These are phyloP conservation scores for Heliconius sara DNA, from an alignment of 2,888 invertebrate species.

Conservation along the genomic window DNA sequence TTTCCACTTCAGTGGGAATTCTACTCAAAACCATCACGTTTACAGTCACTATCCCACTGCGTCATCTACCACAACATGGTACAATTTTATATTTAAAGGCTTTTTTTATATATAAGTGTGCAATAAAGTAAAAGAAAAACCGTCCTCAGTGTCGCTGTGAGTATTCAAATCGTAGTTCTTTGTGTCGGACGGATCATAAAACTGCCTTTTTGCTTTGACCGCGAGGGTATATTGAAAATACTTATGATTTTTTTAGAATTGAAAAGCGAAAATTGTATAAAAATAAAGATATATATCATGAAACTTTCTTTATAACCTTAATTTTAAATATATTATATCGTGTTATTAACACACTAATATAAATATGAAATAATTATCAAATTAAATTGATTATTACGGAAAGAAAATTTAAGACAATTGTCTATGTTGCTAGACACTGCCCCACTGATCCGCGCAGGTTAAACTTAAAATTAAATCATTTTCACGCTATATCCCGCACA, in stretches of 20 bases:
- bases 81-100: neutral
- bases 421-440: no score
- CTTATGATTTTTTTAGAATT: neutral
- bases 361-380: neutral
- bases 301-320: neutral
- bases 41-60: no score
- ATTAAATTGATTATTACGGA: neutral
- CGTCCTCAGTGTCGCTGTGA: neutral
- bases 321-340: neutral
- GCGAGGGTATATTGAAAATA: neutral
- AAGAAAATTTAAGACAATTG: no score
- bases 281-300: neutral
- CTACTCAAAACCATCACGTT: no score
- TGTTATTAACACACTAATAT: no score
- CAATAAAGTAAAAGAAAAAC: slow-evolving; percentile 1
- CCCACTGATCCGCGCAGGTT: no score
- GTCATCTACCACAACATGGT: no score
- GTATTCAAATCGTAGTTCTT: slow-evolving; percentile 24
- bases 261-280: neutral
- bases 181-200: slow-evolving; percentile 16
- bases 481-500: no score
- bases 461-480: no score
- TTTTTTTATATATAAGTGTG: neutral
- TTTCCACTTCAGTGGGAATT: no score
- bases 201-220: slow-evolving; percentile 10